These are phyloP conservation scores for Tachysurus fulvidraco DNA, from an alignment of 2,113 vertebrate species.

Conservation along the genomic window DNA sequence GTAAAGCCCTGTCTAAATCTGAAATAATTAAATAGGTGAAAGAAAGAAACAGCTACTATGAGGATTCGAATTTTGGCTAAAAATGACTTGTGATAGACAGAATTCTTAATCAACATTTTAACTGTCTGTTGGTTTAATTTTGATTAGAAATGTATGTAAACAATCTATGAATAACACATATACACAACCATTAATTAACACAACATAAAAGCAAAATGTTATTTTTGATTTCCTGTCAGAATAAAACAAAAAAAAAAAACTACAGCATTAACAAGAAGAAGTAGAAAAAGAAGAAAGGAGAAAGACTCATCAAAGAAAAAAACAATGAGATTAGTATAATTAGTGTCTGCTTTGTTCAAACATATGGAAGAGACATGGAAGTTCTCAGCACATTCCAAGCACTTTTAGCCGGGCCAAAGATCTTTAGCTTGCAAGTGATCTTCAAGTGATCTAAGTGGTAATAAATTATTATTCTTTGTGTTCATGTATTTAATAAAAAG, in stretches of 20 bases:
- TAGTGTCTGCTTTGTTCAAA: background rate
- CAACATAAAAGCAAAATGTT: background rate
- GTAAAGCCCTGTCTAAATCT: background rate
- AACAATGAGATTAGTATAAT: background rate
- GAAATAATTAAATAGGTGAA: background rate
- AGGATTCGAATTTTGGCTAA: background rate
- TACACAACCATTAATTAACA: background rate
- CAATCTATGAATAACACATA: background rate
- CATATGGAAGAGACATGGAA: background rate
- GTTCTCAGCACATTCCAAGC: background rate
- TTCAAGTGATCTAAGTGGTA: background rate
- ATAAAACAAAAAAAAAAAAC: background rate
- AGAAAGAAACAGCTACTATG: background rate
- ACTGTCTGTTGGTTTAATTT: background rate
- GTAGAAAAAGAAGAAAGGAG: background rate
- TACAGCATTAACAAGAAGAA: background rate
- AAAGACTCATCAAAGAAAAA: too few species aligned
- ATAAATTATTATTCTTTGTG: slow-evolving; percentile 7
- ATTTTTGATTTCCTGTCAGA: background rate
- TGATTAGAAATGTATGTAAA: background rate
- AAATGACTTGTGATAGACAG: background rate
- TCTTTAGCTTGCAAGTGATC: background rate
- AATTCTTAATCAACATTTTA: background rate
- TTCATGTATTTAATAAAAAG: background rate
- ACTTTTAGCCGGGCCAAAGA: slow-evolving; percentile 40